These are phyloP conservation scores for Sparus aurata DNA, from an alignment of 2,797 vertebrate genomes.

Conservation along the genomic window DNA sequence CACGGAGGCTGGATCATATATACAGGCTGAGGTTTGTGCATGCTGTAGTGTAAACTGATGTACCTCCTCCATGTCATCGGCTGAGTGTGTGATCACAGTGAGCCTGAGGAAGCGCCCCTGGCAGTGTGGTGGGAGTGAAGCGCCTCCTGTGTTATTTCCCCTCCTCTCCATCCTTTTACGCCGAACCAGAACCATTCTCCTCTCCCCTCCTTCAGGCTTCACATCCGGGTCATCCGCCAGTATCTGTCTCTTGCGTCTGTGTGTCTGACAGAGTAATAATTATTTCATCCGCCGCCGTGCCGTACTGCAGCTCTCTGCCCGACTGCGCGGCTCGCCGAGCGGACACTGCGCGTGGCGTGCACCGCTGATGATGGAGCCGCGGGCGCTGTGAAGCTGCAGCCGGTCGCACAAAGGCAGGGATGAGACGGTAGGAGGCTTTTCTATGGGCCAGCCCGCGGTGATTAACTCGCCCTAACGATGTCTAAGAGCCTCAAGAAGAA, in stretches of 20 bases:
- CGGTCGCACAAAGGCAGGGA: constrained; percentile 75
- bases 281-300: constrained; percentile 71
- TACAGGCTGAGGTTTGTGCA: not conserved
- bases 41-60: constrained; percentile 15
- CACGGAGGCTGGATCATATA: not conserved
- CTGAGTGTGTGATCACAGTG: constrained; percentile 49
- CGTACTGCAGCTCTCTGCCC: constrained; percentile 76
- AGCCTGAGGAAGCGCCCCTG: constrained; percentile 72
- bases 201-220: constrained; percentile 86
- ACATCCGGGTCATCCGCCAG: constrained; percentile 89
- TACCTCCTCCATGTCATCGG: constrained; percentile 44
- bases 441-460: constrained; percentile 79
- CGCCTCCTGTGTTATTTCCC: constrained; percentile 70
- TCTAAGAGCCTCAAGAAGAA: constrained; percentile 99
- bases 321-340: constrained; percentile 75
- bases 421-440: constrained; percentile 80
- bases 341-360: constrained; percentile 75
- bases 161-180: constrained; percentile 81
- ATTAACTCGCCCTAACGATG: constrained; percentile 89
- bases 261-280: constrained; percentile 74
- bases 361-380: constrained; percentile 75
- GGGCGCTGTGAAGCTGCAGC: constrained; percentile 74
- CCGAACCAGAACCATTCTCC: constrained; percentile 85
- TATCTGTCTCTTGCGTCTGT: constrained; percentile 78
- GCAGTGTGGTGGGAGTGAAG: constrained; percentile 70